Evolutionary conservation across 1,140 invertebrate genomes (phyloP), one percentile per base, ranked within the genome.

Genomic region (Drosophila santomea): DNA sequence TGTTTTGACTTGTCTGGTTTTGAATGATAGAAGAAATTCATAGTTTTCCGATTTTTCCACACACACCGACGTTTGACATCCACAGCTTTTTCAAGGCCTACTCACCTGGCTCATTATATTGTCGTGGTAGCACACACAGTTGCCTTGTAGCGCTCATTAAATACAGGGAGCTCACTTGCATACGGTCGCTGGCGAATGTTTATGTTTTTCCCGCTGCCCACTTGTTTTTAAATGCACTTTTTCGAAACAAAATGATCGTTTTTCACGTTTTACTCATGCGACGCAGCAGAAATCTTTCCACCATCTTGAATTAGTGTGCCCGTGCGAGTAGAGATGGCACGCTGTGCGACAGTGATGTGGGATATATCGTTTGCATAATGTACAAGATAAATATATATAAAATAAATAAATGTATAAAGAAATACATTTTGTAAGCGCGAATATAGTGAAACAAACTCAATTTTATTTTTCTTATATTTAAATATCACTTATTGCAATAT

Each of bases 31-130:
- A 75, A 68, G 78, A 81, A 77, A 68, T 90, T 83, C 75, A 74
- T 78, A 72, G 58, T 89, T 86, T 86, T 78, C 64, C 54, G 47
- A 76, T 47, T 83, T 80, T 83, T 69, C 41, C 80, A 73, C 69
- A 76, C 61, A 76, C 73, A 75, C 74, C 76, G 84, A 83, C 63
- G 80, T 88, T 89, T 84, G 64, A 91, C 78, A 78, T 68, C 80
- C 78, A 86, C 85, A 83, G 75, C 69, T 89, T 91, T 91, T 90
- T 90, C 85, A 90, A 89, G 84, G 84, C 84, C 85, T 83, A 90
- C 91, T 92, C 76, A 92, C 91, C 91, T 92, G 91, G 86, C 80
- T 92, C 91, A 92, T 92, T 86, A 92, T 92, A 92, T 89, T 80
- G 80, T 91, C 76, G 80, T 90, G 73, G 79, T 80, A 76, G 85